Base-by-base conservation (phyloP, 2,888 invertebrate species). In the Celastrina argiolus region DNA sequence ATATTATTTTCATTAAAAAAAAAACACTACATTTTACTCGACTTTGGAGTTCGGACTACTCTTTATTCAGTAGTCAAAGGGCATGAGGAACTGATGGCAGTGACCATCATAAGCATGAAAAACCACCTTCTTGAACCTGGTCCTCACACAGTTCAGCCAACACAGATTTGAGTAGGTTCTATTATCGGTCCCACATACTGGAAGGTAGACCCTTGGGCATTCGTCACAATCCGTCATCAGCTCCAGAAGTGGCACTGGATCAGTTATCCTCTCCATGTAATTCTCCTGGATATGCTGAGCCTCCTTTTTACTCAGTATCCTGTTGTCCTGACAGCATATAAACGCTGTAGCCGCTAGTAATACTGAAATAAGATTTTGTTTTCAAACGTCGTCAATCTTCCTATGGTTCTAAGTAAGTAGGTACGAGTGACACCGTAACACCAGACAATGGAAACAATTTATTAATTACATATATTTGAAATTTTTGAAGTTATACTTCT, bases 141-240 rank as follows among this genome's bases (percentile, higher is more conserved):
- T 68, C 4, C 71, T 74, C 28, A 68, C 63, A 26, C 80, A 80
- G 22, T 76, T 72, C 76, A 80, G 70, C 68, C 72, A 74, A 56
- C 81, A 81, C 1, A 76, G 4, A 58, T 80, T 81, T 0, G 74
- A 75, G 22, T 80, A 85, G 0, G 79, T 78, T 5, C 70, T 76
- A n/a, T 78, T 76, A 63, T 85, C 78, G 0, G 75, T 63, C 0
- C 73, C 83, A 65, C 85, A 85, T 0, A 84, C 73, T 0, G 85
- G 85, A 0, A 83, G 41, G 41, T 85, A 82, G 2, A 83, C 71
- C 28, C 84, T 72, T 0, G 85, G 85, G n/a, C 85, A 85, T 0
- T 69, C 56, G 14, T 82, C 78, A 2, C 74, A 69, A 2, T 69
- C 28, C 6, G 56, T 69, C 22, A 74, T 73, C 2, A 36, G 56